Percentiles rank a stretch among this genome's conserved stretches.
Conservation (phyloP, 2,113 vertebrate genomes). For the Oplegnathus fasciatus region DNA sequence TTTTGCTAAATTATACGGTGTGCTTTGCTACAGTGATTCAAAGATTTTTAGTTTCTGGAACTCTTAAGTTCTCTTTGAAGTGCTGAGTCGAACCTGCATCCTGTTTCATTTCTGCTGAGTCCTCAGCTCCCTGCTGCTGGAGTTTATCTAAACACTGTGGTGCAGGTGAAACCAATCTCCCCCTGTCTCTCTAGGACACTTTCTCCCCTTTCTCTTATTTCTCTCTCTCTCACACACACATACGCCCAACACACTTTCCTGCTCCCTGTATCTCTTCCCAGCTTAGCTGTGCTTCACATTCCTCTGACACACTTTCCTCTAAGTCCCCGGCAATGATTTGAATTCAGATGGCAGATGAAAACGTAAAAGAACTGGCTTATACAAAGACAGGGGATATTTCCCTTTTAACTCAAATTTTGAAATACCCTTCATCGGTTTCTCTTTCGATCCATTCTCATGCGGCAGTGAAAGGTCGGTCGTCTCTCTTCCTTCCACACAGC, state of each 20-base stretch:
- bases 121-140: slow-evolving; percentile 56
- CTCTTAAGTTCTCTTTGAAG: slow-evolving; percentile 59
- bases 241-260: neutral
- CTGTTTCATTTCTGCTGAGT: slow-evolving; percentile 70
- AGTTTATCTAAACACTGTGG: slow-evolving; percentile 67
- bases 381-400: slow-evolving; percentile 37
- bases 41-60: slow-evolving; percentile 45
- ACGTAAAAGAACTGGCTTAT: slow-evolving; percentile 17
- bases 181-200: slow-evolving; percentile 38
- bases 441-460: slow-evolving; percentile 40
- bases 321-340: slow-evolving; percentile 26
- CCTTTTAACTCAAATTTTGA: slow-evolving; percentile 35
- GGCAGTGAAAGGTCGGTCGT: slow-evolving; percentile 60
- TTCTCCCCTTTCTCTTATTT: slow-evolving; percentile 20
- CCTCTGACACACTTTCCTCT: slow-evolving; percentile 46
- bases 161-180: slow-evolving; percentile 73
- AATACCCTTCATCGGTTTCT: slow-evolving; percentile 19
- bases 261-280: neutral
- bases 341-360: slow-evolving; percentile 54
- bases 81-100: slow-evolving; percentile 59
- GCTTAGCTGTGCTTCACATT: slow-evolving; percentile 37
- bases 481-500: slow-evolving; percentile 43
- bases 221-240: neutral
- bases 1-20: neutral
- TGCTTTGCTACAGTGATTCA: slow-evolving; percentile 25